These are phyloP conservation scores for Akabosia matsudoensis DNA, from an alignment of 1,140 invertebrate genomes.

Conservation along the genomic window DNA sequence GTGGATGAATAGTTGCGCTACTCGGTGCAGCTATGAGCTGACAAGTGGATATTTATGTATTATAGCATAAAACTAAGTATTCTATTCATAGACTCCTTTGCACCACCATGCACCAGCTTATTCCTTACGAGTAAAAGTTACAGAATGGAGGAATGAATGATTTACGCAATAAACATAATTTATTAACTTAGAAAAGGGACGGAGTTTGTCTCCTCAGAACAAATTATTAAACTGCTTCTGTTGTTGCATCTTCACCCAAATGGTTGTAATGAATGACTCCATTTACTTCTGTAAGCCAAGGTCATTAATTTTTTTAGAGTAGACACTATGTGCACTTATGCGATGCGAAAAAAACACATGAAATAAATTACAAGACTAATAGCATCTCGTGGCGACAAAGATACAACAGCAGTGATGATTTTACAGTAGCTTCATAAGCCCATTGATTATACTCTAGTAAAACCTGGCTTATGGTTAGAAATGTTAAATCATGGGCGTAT, in stretches of 20 bases:
- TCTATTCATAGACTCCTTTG: too few relatives aligned
- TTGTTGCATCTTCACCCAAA: neutral
- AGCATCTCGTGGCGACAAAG: neutral
- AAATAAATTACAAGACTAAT: neutral
- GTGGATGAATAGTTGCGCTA: neutral
- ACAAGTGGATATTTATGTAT: neutral
- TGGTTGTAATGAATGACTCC: slow-evolving; percentile 14
- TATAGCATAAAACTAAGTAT: too few relatives aligned
- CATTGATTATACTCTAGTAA: too few relatives aligned
- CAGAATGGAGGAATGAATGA: slow-evolving; percentile 13
- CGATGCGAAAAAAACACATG: neutral
- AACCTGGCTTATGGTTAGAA: too few relatives aligned
- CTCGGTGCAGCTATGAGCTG: neutral
- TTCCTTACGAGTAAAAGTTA: too few relatives aligned
- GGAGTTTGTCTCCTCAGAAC: slow-evolving; percentile 15
- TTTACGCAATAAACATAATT: slow-evolving; percentile 25
- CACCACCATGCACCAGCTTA: too few relatives aligned
- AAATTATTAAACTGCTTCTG: neutral
- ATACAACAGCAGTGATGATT: too few relatives aligned
- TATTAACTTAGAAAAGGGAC: slow-evolving; percentile 21
- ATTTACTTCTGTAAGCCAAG: neutral
- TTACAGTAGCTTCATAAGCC: too few relatives aligned
- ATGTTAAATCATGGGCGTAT: too few relatives aligned
- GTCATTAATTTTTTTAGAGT: too few relatives aligned
- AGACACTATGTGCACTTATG: neutral